A percentile compares a stretch with the other conserved stretches of the same genome.
Conservation (phyloP, 2,797 vertebrate genomes). For the Sitta carolinensis region DNA sequence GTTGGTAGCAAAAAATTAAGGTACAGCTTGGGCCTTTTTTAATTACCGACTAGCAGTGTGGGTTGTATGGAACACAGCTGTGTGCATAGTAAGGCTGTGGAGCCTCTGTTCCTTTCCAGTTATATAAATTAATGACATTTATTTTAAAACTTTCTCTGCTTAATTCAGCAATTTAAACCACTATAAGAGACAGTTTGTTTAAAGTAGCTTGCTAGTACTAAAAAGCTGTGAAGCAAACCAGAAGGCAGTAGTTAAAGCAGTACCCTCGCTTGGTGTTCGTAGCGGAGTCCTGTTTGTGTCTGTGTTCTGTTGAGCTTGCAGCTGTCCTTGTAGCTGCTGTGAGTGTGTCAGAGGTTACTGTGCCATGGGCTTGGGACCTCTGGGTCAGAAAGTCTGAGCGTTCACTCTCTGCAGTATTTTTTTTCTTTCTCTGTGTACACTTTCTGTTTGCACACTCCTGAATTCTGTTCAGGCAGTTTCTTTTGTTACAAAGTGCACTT, state of each 20-base stretch:
- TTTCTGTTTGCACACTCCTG: neutral
- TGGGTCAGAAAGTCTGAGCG: neutral
- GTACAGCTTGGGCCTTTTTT: neutral
- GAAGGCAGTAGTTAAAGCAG: neutral
- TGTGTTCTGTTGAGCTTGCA: neutral
- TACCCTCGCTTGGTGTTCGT: neutral
- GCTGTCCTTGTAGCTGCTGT: neutral
- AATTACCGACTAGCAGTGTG: neutral
- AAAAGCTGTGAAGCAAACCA: neutral
- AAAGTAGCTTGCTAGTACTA: neutral
- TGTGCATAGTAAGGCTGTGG: neutral
- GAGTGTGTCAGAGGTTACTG: conserved; percentile 12
- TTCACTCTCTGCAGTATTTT: neutral
- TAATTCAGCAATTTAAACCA: neutral
- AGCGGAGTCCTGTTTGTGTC: neutral
- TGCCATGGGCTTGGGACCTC: neutral
- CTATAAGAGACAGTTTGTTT: neutral
- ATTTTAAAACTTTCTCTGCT: neutral
- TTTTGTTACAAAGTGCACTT: neutral
- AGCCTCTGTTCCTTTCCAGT: neutral
- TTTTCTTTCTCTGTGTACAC: neutral
- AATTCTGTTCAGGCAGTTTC: neutral
- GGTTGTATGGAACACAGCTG: neutral
- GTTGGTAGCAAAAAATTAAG: neutral
- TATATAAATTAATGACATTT: neutral